phyloP scores from a whole-genome alignment of 1,140 invertebrate genomes.

The Aleiodes sp. region DNA sequence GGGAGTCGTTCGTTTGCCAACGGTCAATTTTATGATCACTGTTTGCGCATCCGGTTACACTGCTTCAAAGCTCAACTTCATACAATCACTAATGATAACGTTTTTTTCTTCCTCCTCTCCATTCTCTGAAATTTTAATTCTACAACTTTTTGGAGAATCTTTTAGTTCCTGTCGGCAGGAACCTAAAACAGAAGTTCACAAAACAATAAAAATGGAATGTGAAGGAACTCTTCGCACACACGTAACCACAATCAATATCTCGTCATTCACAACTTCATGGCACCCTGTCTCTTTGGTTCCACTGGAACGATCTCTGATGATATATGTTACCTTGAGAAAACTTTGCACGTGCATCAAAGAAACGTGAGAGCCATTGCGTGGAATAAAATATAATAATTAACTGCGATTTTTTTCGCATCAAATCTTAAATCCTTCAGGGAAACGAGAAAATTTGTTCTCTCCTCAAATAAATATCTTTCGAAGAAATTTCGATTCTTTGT shows the following conservation, averaged over 20 bases:
- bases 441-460: neutral
- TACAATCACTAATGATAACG: neutral
- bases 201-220: neutral
- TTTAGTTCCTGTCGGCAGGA: no score
- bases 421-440: neutral
- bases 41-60: slow-evolving; percentile 4
- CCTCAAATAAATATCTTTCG: neutral
- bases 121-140: neutral
- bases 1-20: slow-evolving; percentile 3
- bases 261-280: no score
- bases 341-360: neutral
- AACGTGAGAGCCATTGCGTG: slow-evolving; percentile 15
- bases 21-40: neutral
- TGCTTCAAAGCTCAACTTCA: neutral
- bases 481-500: no score
- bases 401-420: neutral
- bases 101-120: no score
- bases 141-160: no score
- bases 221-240: neutral
- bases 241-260: neutral
- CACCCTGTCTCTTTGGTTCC: neutral
- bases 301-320: neutral
- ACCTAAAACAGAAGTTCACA: no score
- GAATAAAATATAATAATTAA: slow-evolving; percentile 8
- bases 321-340: no score